Base-by-base conservation (phyloP, 2,888 invertebrate species). In the Bombylius major region DNA sequence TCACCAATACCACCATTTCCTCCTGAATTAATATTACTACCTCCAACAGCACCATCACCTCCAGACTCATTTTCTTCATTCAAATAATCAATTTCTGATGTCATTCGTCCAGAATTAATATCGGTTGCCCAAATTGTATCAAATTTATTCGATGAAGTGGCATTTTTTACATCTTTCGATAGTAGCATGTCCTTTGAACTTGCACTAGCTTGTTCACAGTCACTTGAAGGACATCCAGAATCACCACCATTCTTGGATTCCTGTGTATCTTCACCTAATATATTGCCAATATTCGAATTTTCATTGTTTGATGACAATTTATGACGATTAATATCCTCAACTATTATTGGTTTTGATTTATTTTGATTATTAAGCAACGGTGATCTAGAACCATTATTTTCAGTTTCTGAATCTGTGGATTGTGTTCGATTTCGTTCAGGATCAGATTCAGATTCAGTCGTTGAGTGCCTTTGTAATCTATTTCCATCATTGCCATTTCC, bases 141-240 rank as follows among this genome's bases (percentile, higher is more conserved):
- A 36, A 36, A 36, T 36, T 36, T 36, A 36, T 9, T 36, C 6
- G 36, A 36, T 36, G 36, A 36, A 23, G 23, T 23, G 1, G 36
- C 36, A 36, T 42, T 42, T 42, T 42, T 42, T 56, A 54, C 62
- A 55, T 55, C 60, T 50, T 51, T 68, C 65, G 49, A 82, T 73
- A 85, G 75, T 13, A 84, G 73, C 63, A 82, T 80, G 70, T 86
- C 86, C 73, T 85, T 85, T 13, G 85, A 85, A 65, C 82, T 83
- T 34, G 83, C 83, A 67, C 83, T 84, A 47, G 80, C 78, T 66
- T 81, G 79, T 65, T 84, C 84, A 59, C 73, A 72, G 59, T 75
- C 74, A 61, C 73, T 75, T 7, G 74, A 72, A 6, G 73, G 71
- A 55, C 73, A 73, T 9, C 72, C 73, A 0, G 73, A 73, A 51